Conservation (phyloP, 2,888 invertebrate species). For the Cancer borealis region DNA sequence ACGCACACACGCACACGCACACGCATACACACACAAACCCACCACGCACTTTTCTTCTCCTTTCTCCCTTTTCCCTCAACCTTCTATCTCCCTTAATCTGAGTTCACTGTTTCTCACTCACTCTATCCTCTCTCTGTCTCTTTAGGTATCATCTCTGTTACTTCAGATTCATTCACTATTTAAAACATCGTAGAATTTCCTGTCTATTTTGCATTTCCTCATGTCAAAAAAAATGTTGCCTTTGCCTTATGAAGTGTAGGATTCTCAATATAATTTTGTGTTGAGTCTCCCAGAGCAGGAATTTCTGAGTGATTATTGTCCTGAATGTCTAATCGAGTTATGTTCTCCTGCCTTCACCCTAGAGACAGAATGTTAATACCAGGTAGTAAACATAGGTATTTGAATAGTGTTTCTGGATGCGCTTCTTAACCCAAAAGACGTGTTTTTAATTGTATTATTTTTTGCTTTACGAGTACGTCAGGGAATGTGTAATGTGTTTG, state of each 20-base stretch:
- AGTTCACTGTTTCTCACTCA: not conserved
- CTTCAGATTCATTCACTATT: not conserved
- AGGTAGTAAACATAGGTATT: too few species aligned
- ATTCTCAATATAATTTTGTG: not conserved
- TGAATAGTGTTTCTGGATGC: too few species aligned
- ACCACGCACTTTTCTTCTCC: not conserved
- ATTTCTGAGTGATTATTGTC: not conserved
- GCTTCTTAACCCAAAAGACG: too few species aligned
- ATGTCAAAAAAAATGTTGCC: too few species aligned
- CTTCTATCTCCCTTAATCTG: too few species aligned
- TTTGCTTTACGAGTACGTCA: too few species aligned
- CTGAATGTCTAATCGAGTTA: slow-evolving; percentile 1
- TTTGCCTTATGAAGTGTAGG: not conserved
- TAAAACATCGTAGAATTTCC: not conserved
- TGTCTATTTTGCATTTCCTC: not conserved
- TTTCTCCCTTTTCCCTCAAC: not conserved
- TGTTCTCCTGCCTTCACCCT: not conserved
- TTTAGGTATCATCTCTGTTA: not conserved
- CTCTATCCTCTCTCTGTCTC: not conserved
- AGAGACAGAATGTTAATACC: too few species aligned
- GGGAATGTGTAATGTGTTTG: too few species aligned
- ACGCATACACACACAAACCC: not conserved
- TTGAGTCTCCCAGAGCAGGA: not conserved
- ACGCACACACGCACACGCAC: not conserved
- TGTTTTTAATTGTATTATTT: too few species aligned